Percentiles rank a stretch among this genome's conserved stretches.
Evolutionary conservation across 53 echinoderm and acorn worm genomes (phyloP).

Genomic region (Holothuria scabra): DNA sequence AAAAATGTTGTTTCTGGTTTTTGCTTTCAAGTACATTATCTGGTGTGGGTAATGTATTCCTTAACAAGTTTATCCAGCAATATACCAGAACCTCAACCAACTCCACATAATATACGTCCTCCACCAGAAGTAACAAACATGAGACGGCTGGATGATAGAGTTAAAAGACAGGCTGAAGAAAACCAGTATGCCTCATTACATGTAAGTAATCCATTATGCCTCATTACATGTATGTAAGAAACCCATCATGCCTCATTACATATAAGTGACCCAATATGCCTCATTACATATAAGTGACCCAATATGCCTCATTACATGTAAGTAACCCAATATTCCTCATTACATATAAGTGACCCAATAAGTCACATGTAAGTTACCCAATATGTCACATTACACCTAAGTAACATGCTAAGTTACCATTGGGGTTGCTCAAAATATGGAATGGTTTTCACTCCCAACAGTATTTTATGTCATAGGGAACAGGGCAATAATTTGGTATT

Average conservation of each 20-base stretch:
- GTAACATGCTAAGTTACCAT: neutral
- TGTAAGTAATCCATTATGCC: constrained; percentile 14
- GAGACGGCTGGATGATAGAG: neutral
- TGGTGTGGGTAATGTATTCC: neutral
- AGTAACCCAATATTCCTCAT: constrained; percentile 5
- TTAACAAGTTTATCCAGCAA: constrained; percentile 2
- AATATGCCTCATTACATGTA: constrained; percentile 14
- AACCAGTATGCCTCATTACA: constrained; percentile 6
- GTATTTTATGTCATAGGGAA: no score
- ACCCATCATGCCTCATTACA: neutral
- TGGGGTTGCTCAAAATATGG: neutral
- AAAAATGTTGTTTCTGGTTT: no score
- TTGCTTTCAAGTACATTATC: no score
- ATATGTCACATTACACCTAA: constrained; percentile 3
- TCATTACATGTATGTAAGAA: constrained; percentile 11
- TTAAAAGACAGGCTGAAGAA: constrained; percentile 28
- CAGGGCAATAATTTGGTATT: no score
- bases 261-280: no score
- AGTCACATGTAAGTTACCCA: no score
- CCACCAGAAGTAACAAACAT: neutral
- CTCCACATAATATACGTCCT: neutral
- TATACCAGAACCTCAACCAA: constrained; percentile 10
- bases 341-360: neutral
- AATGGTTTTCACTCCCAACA: neutral
- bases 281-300: constrained; percentile 7